Percentiles rank a stretch among this genome's conserved stretches.
Conservation (phyloP, 2,888 invertebrate genomes). For the Hedychridium roseum region DNA sequence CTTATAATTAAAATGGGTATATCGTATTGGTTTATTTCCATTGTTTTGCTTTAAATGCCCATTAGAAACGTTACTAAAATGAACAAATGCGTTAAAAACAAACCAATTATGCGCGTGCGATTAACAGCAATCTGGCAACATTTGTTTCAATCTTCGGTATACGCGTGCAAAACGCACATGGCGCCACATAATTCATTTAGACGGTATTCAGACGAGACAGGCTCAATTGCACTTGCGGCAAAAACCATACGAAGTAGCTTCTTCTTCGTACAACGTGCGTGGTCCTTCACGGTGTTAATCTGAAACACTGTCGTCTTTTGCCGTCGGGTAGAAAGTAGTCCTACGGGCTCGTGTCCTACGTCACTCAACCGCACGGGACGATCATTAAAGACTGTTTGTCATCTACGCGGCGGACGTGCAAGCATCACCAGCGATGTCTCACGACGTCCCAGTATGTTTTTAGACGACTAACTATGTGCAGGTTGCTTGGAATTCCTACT, state of each 20-base stretch:
- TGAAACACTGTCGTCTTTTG: slow-evolving; percentile 6
- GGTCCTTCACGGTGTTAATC: slow-evolving; percentile 42
- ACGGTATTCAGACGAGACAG: slow-evolving; percentile 47
- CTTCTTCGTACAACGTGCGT: slow-evolving; percentile 62
- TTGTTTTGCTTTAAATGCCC: too few species aligned
- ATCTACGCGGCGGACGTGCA: slow-evolving; percentile 13
- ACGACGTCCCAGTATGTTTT: slow-evolving; percentile 6
- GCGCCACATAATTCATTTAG: slow-evolving; percentile 56
- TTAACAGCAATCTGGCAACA: too few species aligned
- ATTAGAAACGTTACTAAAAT: too few species aligned
- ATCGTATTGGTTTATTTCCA: too few species aligned
- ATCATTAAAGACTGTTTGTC: slow-evolving; percentile 31
- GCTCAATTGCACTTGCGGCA: slow-evolving; percentile 57
- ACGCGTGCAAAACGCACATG: too few species aligned
- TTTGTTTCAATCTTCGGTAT: too few species aligned
- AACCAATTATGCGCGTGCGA: too few species aligned
- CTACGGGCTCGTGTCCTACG: slow-evolving; percentile 34
- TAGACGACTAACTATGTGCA: too few species aligned
- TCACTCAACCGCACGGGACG: slow-evolving; percentile 30
- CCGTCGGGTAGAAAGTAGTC: slow-evolving; percentile 17
- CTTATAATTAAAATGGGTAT: too few species aligned
- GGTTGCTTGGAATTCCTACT: too few species aligned
- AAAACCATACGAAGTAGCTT: slow-evolving; percentile 42
- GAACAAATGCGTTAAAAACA: too few species aligned
- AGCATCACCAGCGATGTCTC: slow-evolving; percentile 16